Evolutionary conservation across 2,888 invertebrate species (phyloP), one percentile per base, ranked within the genome.

Genomic region (Heliconius cydno): DNA sequence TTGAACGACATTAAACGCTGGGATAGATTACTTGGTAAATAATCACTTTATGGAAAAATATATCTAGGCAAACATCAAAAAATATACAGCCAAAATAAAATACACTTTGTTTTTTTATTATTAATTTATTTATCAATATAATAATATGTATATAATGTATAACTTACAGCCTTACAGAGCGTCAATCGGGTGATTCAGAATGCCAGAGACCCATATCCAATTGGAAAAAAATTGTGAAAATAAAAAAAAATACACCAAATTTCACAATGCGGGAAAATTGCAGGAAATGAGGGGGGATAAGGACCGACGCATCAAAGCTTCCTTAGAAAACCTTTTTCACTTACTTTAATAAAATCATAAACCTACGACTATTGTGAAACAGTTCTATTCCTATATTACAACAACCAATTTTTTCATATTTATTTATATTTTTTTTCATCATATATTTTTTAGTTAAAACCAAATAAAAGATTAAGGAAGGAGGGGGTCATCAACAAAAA

Each of bases 121-220:
- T 95, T 94, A 94, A 94, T 95, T 94, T 94, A 95, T 94, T 94
- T 94, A 95, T 93, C 92, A 94, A 94, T 95, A 95, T 94, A 94
- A 92, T 91, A 88, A 94, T 94, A 94, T 94, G 93, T 95, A 93
- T 94, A 94, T 94, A 92, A 91, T 91, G 92, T 94, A 91, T 94
- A 94, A 93, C 93, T 94, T 94, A 95, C 94, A 95, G 94, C 94
- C 94, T 92, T 89, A 89, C 86, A 85, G 86, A 85, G 87, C 87
- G 87, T 81, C 87, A 83, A 85, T 86, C 86, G 88, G 81, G 71
- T 78, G 67, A 76, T 72, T 79, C 73, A 70, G 80, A 82, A 80
- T 78, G 80, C 65, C 73, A 76, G 76, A 78, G 77, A 79, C 80
- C 81, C 80, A 81, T 82, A 73, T 72, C 68, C 74, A 74, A 77